Base-by-base conservation (phyloP, 2,113 vertebrate genomes). In the Xenopus laevis region DNA sequence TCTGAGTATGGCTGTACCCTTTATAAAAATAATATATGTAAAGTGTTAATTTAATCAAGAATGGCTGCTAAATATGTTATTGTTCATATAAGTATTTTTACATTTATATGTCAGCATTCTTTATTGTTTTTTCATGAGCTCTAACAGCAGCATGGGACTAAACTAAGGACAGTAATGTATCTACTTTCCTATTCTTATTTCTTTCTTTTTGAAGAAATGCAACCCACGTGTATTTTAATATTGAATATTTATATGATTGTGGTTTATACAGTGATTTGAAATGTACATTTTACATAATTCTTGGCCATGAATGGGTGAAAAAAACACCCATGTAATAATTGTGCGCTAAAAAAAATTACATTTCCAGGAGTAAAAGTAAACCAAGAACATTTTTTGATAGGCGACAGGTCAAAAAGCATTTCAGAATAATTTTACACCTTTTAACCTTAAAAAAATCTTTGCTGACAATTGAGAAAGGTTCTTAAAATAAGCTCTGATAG, bases 341-440 rank as follows among this genome's bases (percentile, higher is more conserved):
- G 79, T 81, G 82, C 87, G 90, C 84, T 81, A 90, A 90, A 87
- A 33, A 33, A 40, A 40, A 40, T 40, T 86, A 87, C 89, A 83
- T 82, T 89, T 88, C 89, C 86, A 82, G 84, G 63, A 44, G 66
- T 40, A 62, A 86, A 89, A 89, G 85, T 57, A 87, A 92, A 83
- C 85, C 80, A 75, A 61, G 87, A 88, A 90, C 88, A 91, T 88
- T 92, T 87, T 81, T 84, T 92, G 89, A 92, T 89, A 88, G 88
- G 86, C 86, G 90, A 92, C 91, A 92, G 91, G 90, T 91, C 90
- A 92, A 89, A 91, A 92, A 91, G 89, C 89, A 85, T 91, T 92
- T 92, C 91, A 92, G 91, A 92, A 92, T 92, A 92, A 92, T 92
- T 92, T 92, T 91, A 92, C 90, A 91, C 91, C 91, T 92, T 92